phyloP scores from a whole-genome alignment of 2,888 invertebrate genomes.

The Papilio gigon region DNA sequence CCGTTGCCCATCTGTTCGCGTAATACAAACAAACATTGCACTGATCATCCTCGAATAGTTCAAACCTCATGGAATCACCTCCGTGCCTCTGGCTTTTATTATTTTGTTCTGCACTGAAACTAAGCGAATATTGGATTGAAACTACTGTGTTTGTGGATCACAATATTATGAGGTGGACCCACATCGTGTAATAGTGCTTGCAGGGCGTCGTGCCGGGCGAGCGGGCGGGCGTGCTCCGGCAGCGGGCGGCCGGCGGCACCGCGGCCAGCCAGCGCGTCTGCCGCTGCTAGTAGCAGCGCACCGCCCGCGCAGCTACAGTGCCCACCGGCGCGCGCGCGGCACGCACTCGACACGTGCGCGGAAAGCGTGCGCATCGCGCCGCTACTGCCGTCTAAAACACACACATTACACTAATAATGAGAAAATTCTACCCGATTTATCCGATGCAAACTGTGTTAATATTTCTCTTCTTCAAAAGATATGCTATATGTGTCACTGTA shows the following conservation, averaged over 20 bases:
- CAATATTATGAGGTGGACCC: conserved; percentile 22
- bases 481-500: conserved; percentile 42
- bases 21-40: background rate
- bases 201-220: conserved; percentile 84
- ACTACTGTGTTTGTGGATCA: background rate
- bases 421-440: background rate
- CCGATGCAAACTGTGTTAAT: background rate
- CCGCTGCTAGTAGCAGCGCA: conserved; percentile 87
- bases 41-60: background rate
- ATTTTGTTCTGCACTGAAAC: background rate
- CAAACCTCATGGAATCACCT: background rate
- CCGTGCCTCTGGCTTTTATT: too few species aligned
- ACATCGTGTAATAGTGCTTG: conserved; percentile 63
- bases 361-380: conserved; percentile 86
- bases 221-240: conserved; percentile 78
- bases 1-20: conserved; percentile 43
- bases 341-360: conserved; percentile 66
- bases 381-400: conserved; percentile 58
- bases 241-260: conserved; percentile 86
- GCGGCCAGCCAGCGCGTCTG: conserved; percentile 88
- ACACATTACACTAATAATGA: background rate
- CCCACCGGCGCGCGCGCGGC: conserved; percentile 44
- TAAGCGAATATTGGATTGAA: background rate
- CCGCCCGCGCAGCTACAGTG: conserved; percentile 82
- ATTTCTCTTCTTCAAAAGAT: background rate